Evolutionary conservation across 2,113 vertebrate species (phyloP).

Genomic region (Pavo muticus): DNA sequence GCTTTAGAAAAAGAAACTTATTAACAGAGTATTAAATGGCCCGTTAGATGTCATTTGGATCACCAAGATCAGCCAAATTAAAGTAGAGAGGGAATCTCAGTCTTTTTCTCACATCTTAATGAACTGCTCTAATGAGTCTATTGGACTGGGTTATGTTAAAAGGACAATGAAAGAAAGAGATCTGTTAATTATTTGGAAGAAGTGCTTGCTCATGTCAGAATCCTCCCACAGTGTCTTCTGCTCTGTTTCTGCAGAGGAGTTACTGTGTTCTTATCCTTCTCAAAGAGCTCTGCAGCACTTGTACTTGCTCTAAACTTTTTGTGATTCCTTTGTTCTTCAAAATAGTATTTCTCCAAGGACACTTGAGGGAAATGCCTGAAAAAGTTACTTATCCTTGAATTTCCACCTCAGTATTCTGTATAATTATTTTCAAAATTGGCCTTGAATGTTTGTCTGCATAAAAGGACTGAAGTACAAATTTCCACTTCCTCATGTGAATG

Average conservation of each 20-base stretch:
- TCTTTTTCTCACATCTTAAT: background rate
- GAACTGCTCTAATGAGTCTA: background rate
- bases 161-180: background rate
- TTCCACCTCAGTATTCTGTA: slow-evolving; percentile 15
- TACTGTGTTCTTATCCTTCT: background rate
- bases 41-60: background rate
- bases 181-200: background rate
- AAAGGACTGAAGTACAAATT: background rate
- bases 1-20: background rate
- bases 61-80: background rate
- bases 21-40: background rate
- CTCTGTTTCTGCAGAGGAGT: background rate
- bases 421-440: background rate
- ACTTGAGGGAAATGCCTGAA: background rate
- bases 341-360: background rate
- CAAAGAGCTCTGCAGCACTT: background rate
- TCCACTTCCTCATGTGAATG: background rate
- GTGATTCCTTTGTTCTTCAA: background rate
- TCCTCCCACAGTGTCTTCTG: background rate
- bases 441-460: background rate
- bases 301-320: background rate
- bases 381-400: background rate
- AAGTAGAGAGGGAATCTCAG: background rate
- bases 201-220: background rate
- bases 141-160: background rate